These are phyloP conservation scores for Antheraea mylitta DNA, from an alignment of 1,140 invertebrate genomes.

Conservation along the genomic window DNA sequence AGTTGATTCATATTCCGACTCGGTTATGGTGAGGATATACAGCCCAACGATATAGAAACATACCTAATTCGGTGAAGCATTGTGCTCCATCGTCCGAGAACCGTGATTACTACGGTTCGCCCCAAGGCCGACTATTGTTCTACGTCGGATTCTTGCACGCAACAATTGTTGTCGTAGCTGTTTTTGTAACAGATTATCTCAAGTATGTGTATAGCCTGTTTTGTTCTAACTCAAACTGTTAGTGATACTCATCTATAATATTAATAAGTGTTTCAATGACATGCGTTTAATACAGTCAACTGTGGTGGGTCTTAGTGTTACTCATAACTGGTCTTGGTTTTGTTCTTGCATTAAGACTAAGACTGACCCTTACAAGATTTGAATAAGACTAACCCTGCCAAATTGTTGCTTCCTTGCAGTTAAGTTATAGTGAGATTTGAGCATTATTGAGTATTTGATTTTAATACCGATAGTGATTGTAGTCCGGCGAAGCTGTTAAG, in stretches of 20 bases:
- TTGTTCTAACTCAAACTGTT: neutral
- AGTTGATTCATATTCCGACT: neutral
- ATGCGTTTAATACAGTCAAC: too few relatives aligned
- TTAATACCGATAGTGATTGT: too few relatives aligned
- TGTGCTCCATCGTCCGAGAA: conserved; percentile 41
- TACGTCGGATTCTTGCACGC: conserved; percentile 63
- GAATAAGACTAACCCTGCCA: too few relatives aligned
- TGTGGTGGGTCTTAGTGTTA: too few relatives aligned
- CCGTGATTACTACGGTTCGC: conserved; percentile 62
- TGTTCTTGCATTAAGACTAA: too few relatives aligned
- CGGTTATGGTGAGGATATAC: neutral
- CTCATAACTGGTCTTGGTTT: too few relatives aligned
- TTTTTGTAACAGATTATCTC: conserved; percentile 28
- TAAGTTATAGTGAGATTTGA: too few relatives aligned
- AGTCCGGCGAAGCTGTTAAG: too few relatives aligned
- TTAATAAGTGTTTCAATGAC: too few relatives aligned
- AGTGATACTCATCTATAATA: neutral
- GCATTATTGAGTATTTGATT: too few relatives aligned
- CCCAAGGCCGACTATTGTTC: conserved; percentile 70
- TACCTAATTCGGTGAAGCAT: conserved; percentile 28
- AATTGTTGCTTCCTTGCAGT: too few relatives aligned
- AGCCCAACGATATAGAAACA: conserved; percentile 6
- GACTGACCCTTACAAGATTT: too few relatives aligned
- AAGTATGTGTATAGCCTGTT: conserved; percentile 24
- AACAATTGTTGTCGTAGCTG: conserved; percentile 43